Evolutionary conservation across 2,888 invertebrate genomes (phyloP), one percentile per base, ranked within the genome.

Genomic region (Anaspis maculata): DNA sequence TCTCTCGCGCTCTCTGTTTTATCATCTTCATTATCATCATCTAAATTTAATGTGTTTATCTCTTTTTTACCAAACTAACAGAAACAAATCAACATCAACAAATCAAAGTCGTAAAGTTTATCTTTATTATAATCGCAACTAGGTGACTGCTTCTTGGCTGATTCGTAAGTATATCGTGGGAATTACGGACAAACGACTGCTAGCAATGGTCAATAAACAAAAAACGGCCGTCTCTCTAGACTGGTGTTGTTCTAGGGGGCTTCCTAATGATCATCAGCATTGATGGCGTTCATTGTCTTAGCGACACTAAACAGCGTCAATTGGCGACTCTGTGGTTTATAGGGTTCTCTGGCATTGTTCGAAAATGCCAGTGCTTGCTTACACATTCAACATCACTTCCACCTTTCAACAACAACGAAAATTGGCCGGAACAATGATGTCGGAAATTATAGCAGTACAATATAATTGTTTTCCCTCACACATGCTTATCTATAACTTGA

Each of bases 71-170:
- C 36, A 34, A 34, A 32, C 36, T 30, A 9, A 29, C 11, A 16
- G 10, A 21, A 27, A 13, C n/a, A 28, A 37, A 25, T 29, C 23
- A 24, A 36, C 35, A 36, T 30, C 39, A 39, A 39, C 35, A 35
- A 36, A 35, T 19, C 19, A 19, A n/a, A 6, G 19, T 19, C 19
- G 9, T 19, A 19, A 6, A n/a, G n/a, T n/a, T n/a, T n/a, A n/a
- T n/a, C 13, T 30, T 32, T 32, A 39, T 38, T 34, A 41, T 39
- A 45, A 34, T 48, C 46, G 47, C 51, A 46, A 45, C 48, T 48
- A 48, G 44, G 42, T 51, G 60, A 59, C 59, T 56, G 60, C 60
- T 48, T 51, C 40, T 38, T 56, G 59, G 57, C 60, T 60, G 57
- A 46, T 59, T 56, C 51, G 49, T 48, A 56, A 59, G 53, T 54